Conservation (phyloP, 2,113 vertebrate species). For the Murina feae region DNA sequence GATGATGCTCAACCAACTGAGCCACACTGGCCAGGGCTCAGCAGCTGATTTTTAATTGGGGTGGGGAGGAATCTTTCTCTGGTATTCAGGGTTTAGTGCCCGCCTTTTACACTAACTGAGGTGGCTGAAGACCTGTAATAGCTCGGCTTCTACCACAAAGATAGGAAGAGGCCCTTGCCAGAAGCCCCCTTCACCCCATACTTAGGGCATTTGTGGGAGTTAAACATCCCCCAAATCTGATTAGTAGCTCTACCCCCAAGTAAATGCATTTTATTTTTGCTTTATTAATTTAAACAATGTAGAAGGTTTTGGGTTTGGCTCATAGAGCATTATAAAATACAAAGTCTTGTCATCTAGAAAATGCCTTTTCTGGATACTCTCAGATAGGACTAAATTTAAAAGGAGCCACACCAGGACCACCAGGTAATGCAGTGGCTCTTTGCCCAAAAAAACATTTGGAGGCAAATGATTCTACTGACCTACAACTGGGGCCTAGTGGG, state of each 20-base stretch:
- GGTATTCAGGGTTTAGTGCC: background rate
- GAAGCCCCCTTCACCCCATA: background rate
- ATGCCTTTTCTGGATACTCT: background rate
- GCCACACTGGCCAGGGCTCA: background rate
- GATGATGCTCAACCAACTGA: background rate
- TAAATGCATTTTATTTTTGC: background rate
- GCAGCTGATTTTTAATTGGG: background rate
- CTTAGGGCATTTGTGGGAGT: background rate
- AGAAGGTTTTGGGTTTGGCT: constrained; percentile 23
- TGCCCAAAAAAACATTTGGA: background rate
- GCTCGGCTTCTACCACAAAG: background rate
- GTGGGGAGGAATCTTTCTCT: background rate
- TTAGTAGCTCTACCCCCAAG: background rate
- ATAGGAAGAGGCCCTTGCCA: background rate
- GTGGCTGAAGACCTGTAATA: background rate
- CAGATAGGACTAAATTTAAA: background rate
- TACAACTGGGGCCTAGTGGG: background rate
- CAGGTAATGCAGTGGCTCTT: constrained; percentile 5
- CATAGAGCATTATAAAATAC: background rate
- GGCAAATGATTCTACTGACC: constrained; percentile 5
- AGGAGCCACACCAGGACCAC: background rate
- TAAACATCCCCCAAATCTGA: background rate
- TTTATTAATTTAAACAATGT: constrained; percentile 25
- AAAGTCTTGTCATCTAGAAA: constrained; percentile 8
- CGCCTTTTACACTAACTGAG: background rate